Evolutionary conservation across 2,797 vertebrate genomes (phyloP).

Genomic region (Hyperoplus immaculatus): DNA sequence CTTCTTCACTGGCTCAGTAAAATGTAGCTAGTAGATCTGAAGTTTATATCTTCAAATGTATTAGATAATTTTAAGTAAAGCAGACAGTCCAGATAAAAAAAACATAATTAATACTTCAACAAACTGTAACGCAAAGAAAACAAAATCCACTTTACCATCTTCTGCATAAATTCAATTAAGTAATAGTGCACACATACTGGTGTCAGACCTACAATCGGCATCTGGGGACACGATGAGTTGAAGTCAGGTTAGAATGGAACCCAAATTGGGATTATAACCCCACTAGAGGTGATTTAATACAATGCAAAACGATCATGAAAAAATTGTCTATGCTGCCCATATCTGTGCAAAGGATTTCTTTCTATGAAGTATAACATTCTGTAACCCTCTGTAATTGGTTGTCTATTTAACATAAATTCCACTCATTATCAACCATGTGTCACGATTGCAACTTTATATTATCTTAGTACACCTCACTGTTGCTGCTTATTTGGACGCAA

Average conservation of each 20-base stretch:
- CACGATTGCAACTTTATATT: neutral
- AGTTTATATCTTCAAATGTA: neutral
- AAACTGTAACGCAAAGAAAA: no score
- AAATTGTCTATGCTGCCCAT: no score
- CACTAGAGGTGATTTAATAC: neutral
- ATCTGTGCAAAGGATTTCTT: no score
- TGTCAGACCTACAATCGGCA: neutral
- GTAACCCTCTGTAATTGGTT: neutral
- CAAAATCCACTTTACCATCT: no score
- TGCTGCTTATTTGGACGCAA: neutral
- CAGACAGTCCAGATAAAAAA: neutral
- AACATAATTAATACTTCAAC: neutral
- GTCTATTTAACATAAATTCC: neutral
- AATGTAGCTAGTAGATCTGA: neutral
- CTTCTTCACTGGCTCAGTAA: neutral
- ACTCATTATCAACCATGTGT: neutral
- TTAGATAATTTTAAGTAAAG: neutral
- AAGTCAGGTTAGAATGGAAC: neutral
- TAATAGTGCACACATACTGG: neutral
- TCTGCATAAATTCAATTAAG: no score
- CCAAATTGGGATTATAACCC: neutral
- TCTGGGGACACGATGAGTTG: neutral
- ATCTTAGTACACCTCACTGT: no score
- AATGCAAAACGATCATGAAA: neutral
- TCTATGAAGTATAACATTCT: no score